Base-by-base conservation (phyloP, 2,113 vertebrate species). In the Pedetes capensis region DNA sequence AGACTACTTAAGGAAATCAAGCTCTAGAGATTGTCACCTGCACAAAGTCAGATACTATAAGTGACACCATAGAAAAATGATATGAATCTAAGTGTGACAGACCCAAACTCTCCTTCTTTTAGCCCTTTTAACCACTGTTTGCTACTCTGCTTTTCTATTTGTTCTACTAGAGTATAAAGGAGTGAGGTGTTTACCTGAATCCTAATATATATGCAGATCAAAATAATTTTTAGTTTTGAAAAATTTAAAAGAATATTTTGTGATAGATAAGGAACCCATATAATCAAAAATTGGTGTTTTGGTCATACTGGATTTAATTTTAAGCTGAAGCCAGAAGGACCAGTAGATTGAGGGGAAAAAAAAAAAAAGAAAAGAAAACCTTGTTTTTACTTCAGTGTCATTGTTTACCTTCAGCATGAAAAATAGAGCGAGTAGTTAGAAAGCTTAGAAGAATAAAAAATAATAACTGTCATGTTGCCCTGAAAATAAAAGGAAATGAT, bases 391-490 rank as follows among this genome's bases (percentile, higher is more conserved):
- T 57, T 94, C 51, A 3, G 69, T 10, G 64, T 87, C 93, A 89
- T 61, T 96, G 91, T 96, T 97, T 97, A 89, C 94, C 95, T 95
- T 93, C 69, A 97, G 34, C 69, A 78, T 97, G 96, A 97, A 96
- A 96, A 95, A 96, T 91, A 95, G 89, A 75, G 69, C 34, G 61
- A 32, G 87, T 88, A 37, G 87, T 59, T 86, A 92, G 57, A 95
- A 96, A 96, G 87, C 72, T 95, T 69, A 92, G 69, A 95, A 87
- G 82, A 96, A 94, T 97, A 89, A 96, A 97, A 97, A 75, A 92
- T 95, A 95, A 92, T 97, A 95, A 76, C 68, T 12, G 34, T 3
- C 68, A 55, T n/a, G 20, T 0, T 96, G 91, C 79, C 42, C 72
- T 92, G 61, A 64, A 96, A 97, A 93, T 84, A 87, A 69, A 93